Evolutionary conservation across 2,797 vertebrate genomes (phyloP).

Genomic region (Philypnodon macrostomus): DNA sequence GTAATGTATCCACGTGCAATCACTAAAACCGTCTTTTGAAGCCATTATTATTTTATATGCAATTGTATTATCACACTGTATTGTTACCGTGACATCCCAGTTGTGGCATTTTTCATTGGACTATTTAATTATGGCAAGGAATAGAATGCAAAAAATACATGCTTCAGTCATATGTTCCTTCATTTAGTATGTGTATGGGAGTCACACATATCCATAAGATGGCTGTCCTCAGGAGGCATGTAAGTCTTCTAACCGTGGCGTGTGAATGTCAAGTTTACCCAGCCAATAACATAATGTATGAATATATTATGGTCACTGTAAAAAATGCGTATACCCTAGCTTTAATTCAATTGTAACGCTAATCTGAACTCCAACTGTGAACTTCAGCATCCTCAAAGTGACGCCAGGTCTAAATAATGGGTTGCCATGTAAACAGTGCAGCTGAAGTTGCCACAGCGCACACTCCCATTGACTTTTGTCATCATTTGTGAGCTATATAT

Average conservation of each 20-base stretch:
- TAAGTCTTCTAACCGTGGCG: not conserved
- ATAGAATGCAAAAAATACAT: too few species aligned
- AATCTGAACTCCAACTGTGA: not conserved
- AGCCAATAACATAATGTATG: not conserved
- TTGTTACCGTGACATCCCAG: too few species aligned
- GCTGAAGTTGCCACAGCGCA: slow-evolving; percentile 40
- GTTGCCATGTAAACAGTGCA: slow-evolving; percentile 36
- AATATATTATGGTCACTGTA: not conserved
- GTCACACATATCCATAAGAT: too few species aligned
- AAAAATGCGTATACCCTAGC: not conserved
- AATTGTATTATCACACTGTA: too few species aligned
- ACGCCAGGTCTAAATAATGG: slow-evolving; percentile 7
- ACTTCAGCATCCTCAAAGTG: slow-evolving; percentile 3
- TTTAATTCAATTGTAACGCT: not conserved
- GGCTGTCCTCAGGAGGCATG: too few species aligned
- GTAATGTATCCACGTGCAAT: too few species aligned
- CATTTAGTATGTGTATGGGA: too few species aligned
- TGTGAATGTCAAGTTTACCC: not conserved
- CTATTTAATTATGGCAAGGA: too few species aligned
- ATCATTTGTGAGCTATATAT: slow-evolving; percentile 66
- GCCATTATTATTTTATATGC: too few species aligned
- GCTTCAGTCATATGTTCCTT: too few species aligned
- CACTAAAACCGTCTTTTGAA: too few species aligned
- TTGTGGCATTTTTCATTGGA: too few species aligned
- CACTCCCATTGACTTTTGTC: slow-evolving; percentile 50